Percentiles rank a stretch among this genome's conserved stretches.
These are phyloP conservation scores for Caenorhabditis sp. DNA, from an alignment of 2,888 invertebrate genomes.

Conservation along the genomic window DNA sequence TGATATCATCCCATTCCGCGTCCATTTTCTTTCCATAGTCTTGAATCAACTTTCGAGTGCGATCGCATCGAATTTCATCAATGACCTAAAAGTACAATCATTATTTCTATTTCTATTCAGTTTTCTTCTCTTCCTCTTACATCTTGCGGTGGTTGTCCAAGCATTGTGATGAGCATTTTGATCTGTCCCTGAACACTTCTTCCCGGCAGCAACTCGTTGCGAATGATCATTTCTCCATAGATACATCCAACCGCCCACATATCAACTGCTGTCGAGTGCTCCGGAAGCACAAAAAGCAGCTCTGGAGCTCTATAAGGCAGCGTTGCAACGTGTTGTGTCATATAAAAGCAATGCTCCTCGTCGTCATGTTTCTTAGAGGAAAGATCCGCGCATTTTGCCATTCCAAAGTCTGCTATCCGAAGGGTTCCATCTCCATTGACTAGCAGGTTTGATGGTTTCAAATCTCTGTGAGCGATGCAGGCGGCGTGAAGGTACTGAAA, in stretches of 20 bases:
- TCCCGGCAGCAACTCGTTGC: constrained; percentile 77
- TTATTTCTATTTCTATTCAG: too few species aligned
- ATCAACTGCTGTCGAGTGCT: constrained; percentile 81
- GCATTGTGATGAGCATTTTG: constrained; percentile 74
- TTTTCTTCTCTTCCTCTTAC: too few species aligned
- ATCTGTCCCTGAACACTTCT: constrained; percentile 80
- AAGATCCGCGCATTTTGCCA: constrained; percentile 77
- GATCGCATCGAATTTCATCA: constrained; percentile 76
- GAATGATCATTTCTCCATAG: constrained; percentile 80
- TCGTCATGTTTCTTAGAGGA: constrained; percentile 70
- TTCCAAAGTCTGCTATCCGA: constrained; percentile 80
- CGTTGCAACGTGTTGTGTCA: constrained; percentile 81
- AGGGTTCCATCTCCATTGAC: constrained; percentile 75
- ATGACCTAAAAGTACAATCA: constrained; percentile 71
- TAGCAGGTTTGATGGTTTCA: constrained; percentile 80
- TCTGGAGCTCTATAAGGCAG: constrained; percentile 81
- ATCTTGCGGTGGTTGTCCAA: constrained; percentile 77
- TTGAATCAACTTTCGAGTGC: constrained; percentile 75
- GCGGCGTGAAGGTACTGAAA: constrained; percentile 80
- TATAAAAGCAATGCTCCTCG: constrained; percentile 81
- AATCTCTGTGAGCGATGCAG: constrained; percentile 79
- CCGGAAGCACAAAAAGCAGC: constrained; percentile 79
- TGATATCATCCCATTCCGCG: constrained; percentile 51
- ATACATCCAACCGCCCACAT: constrained; percentile 82
- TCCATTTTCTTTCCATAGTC: constrained; percentile 38